Base-by-base conservation (phyloP, 1,140 invertebrate species). In the Heterodera schachtii region DNA sequence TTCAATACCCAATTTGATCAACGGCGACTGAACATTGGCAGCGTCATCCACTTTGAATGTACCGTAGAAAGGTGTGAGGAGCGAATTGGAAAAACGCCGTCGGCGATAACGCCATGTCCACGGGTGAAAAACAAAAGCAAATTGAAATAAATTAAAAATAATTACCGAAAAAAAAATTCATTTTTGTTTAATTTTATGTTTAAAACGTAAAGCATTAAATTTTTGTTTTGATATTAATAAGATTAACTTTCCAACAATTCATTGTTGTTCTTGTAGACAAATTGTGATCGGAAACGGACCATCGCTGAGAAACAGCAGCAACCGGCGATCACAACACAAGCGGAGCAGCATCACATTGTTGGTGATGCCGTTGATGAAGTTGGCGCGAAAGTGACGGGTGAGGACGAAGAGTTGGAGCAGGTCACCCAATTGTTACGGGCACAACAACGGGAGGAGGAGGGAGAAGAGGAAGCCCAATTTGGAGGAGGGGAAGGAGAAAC, bases 11-110 rank as follows among this genome's bases (percentile, higher is more conserved):
- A 71, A 66, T 31, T 44, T 66, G 66, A 66, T 43, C 64, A 78
- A 44, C 66, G 64, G 13, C 44, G 21, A 70, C 44, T 47, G 49
- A 64, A n/a, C 44, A 78, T 5, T 67, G 77, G 77, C 21, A 44
- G 46, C 43, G 47, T 78, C 21, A 41, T 78, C 44, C 66, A 69
- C 41, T 78, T 78, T 78, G 77, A 78, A 47, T 78, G 77, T 69
- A 64, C 70, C 47, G 13, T 78, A 41, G 77, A 78, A n/a, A 21
- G 43, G 43, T 78, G 77, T 46, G 47, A 69, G n/a, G 75, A 31
- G 1, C 31, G 75, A 21, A 52, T 8, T 8, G 77, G 70, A 43
- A 44, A 6, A 71, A 43, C 21, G 69, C 9, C 41, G 44, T 4
- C 21, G n/a, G 69, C 31, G 19, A 3, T 46, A 11, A 11, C 47